A percentile compares a stretch with the other conserved stretches of the same genome.
phyloP scores from a whole-genome alignment of 1,140 invertebrate species.

The Maconellicoccus hirsutus region DNA sequence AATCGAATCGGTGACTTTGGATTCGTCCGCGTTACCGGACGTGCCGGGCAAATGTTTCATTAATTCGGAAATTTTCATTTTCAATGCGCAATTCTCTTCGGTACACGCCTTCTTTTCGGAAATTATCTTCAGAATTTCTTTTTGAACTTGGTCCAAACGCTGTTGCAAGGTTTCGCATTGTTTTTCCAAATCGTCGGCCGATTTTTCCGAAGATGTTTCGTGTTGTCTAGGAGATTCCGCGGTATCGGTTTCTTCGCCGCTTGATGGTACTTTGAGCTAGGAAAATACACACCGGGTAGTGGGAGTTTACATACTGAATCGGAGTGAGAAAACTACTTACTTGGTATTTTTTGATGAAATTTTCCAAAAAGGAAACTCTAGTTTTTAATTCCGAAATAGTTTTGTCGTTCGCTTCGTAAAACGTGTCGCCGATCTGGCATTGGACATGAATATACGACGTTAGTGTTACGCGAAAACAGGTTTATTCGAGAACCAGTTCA shows the following conservation, averaged over 20 bases:
- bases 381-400: background rate
- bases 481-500: background rate
- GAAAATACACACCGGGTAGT: background rate
- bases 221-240: background rate
- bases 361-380: conserved; percentile 1
- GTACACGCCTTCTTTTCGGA: conserved; percentile 33
- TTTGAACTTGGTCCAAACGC: conserved; percentile 27
- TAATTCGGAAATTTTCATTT: conserved; percentile 28
- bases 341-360: conserved; percentile 12
- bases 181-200: conserved; percentile 27
- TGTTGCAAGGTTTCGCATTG: conserved; percentile 29
- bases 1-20: background rate
- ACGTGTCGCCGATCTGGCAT: background rate
- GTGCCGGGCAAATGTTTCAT: conserved; percentile 17
- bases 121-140: conserved; percentile 33
- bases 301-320: background rate
- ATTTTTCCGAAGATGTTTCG: background rate
- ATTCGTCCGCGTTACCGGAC: background rate
- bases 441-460: background rate
- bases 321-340: background rate
- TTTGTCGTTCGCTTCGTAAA: background rate
- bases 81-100: conserved; percentile 32
- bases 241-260: background rate
- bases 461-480: background rate
- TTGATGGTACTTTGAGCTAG: background rate